These are phyloP conservation scores for Aratinga solstitialis DNA, from an alignment of 2,797 vertebrate species.

Conservation along the genomic window DNA sequence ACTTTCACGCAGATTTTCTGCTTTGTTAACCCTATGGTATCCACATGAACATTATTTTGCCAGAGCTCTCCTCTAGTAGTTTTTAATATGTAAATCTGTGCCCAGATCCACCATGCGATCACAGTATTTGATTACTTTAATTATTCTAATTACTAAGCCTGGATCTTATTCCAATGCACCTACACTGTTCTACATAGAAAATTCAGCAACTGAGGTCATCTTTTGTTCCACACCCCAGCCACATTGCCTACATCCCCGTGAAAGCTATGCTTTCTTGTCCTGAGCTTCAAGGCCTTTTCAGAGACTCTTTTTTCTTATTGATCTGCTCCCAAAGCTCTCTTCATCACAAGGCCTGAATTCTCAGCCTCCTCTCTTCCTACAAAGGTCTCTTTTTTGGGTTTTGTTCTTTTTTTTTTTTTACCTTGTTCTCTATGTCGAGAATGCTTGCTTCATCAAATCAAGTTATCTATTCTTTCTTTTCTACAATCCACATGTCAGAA, in stretches of 20 bases:
- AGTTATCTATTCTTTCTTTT: not conserved
- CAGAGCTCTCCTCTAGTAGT: not conserved
- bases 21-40: not conserved
- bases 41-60: not conserved
- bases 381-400: not conserved
- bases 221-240: not conserved
- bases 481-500: not conserved
- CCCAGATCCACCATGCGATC: not conserved
- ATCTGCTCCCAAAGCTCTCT: not conserved
- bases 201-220: not conserved
- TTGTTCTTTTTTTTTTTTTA: not conserved
- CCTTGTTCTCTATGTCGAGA: not conserved
- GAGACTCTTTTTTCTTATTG: not conserved
- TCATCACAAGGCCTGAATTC: not conserved
- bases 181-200: not conserved
- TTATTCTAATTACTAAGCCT: not conserved
- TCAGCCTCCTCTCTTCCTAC: not conserved
- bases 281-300: not conserved
- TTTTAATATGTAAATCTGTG: not conserved
- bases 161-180: not conserved
- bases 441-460: not conserved
- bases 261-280: constrained; percentile 14
- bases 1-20: not conserved
- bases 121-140: not conserved
- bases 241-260: not conserved